Percentiles rank a stretch among this genome's conserved stretches.
Evolutionary conservation across 1,140 invertebrate species (phyloP).

Genomic region (Leptinotarsa defecta): DNA sequence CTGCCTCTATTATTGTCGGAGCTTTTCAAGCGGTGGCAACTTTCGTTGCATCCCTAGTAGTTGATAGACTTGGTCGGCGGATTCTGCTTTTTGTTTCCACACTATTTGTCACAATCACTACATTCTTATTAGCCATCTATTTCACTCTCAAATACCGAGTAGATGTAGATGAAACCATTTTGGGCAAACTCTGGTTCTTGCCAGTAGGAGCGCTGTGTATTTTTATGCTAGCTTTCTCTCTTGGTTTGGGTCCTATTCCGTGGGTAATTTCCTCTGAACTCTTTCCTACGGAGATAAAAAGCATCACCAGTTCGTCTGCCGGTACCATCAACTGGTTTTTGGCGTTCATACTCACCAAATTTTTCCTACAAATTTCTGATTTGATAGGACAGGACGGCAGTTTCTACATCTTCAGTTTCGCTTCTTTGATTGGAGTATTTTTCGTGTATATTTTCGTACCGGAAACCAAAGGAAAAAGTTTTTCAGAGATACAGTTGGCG

Average conservation of each 20-base stretch:
- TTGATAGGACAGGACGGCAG: slow-evolving; percentile 59
- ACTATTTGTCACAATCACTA: slow-evolving; percentile 65
- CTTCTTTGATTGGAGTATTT: slow-evolving; percentile 65
- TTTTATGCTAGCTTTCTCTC: slow-evolving; percentile 77
- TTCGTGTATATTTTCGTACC: slow-evolving; percentile 74
- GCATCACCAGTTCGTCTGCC: slow-evolving; percentile 73
- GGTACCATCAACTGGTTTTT: slow-evolving; percentile 78
- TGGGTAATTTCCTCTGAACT: slow-evolving; percentile 79
- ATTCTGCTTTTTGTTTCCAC: slow-evolving; percentile 71
- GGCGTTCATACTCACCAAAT: slow-evolving; percentile 82
- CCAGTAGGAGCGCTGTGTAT: slow-evolving; percentile 73
- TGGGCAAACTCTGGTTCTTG: slow-evolving; percentile 60
- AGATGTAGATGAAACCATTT: slow-evolving; percentile 34
- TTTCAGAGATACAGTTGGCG: slow-evolving; percentile 70
- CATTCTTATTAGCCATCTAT: slow-evolving; percentile 69
- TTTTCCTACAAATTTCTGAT: slow-evolving; percentile 60
- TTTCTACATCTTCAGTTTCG: slow-evolving; percentile 68
- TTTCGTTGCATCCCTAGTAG: slow-evolving; percentile 69
- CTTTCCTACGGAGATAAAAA: slow-evolving; percentile 76
- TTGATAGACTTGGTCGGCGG: slow-evolving; percentile 76
- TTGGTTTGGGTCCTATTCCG: slow-evolving; percentile 81
- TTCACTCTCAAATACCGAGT: slow-evolving; percentile 61
- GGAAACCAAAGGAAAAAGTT: slow-evolving; percentile 76
- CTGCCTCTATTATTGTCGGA: slow-evolving; percentile 72
- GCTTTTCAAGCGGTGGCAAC: slow-evolving; percentile 77